Conservation (phyloP, 2,797 vertebrate species). For the Xiphorhynchus erythropygius region DNA sequence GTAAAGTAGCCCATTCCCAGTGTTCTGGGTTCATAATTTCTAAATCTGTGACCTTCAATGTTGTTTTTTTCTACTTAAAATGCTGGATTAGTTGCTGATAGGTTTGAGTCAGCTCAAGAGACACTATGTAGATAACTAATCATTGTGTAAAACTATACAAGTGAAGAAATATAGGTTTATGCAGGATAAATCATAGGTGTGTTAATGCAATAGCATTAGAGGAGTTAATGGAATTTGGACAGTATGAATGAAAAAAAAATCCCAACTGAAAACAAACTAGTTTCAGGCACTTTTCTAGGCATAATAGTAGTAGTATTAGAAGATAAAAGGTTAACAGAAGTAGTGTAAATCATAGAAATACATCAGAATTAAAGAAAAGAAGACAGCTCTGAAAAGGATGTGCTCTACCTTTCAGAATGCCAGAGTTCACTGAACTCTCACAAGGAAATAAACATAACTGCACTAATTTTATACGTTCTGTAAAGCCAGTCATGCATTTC, state of each 20-base stretch:
- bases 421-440: background rate
- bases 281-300: background rate
- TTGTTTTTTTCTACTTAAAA: background rate
- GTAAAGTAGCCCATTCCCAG: background rate
- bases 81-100: background rate
- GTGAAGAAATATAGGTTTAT: no score
- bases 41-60: background rate
- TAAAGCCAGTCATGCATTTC: background rate
- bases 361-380: background rate
- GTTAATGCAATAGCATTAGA: background rate
- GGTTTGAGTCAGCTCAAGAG: background rate
- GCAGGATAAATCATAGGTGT: no score
- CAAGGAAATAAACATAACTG: background rate
- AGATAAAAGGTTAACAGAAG: background rate
- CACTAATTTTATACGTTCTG: background rate
- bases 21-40: background rate
- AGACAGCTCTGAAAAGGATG: background rate
- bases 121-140: background rate
- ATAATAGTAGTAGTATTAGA: background rate
- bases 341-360: background rate
- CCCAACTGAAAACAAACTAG: background rate
- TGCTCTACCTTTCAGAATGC: background rate
- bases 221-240: background rate
- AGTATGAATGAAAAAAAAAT: background rate
- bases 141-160: no score